phyloP scores from a whole-genome alignment of 2,888 invertebrate genomes.

The Drosophila acutilabella region DNA sequence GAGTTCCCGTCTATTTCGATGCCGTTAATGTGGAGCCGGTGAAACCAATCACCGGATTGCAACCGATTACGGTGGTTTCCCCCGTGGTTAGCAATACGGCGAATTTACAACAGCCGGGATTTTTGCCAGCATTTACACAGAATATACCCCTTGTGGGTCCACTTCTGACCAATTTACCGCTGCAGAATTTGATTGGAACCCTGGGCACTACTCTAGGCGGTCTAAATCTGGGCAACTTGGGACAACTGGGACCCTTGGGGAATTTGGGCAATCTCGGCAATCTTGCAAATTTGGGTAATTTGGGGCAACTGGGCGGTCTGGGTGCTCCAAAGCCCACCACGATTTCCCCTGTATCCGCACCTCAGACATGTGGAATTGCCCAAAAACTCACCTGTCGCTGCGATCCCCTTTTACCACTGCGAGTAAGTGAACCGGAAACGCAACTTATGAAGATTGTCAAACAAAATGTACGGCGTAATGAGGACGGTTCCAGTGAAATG shows the following conservation, averaged over 20 bases:
- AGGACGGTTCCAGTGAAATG: slow-evolving; percentile 71
- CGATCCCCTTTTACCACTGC: slow-evolving; percentile 62
- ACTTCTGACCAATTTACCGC: slow-evolving; percentile 66
- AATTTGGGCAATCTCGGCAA: slow-evolving; percentile 53
- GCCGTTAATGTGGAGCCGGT: slow-evolving; percentile 16
- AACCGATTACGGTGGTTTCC: slow-evolving; percentile 65
- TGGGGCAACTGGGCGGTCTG: slow-evolving; percentile 29
- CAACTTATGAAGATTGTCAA: slow-evolving; percentile 63
- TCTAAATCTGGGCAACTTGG: slow-evolving; percentile 56
- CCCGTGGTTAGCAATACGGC: slow-evolving; percentile 54
- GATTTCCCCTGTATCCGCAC: slow-evolving; percentile 4
- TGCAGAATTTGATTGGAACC: slow-evolving; percentile 58
- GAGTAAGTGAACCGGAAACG: slow-evolving; percentile 18
- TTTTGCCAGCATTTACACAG: slow-evolving; percentile 66
- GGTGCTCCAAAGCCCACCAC: slow-evolving; percentile 30
- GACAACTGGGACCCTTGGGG: slow-evolving; percentile 47
- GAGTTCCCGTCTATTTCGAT: slow-evolving; percentile 61
- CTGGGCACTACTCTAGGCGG: slow-evolving; percentile 41
- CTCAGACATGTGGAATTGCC: slow-evolving; percentile 58
- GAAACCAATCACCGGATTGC: slow-evolving; percentile 33
- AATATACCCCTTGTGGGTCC: slow-evolving; percentile 76
- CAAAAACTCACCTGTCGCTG: slow-evolving; percentile 77
- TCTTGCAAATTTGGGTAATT: slow-evolving; percentile 40
- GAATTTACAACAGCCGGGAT: slow-evolving; percentile 42
- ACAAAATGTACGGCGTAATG: slow-evolving; percentile 63